Percentiles rank a stretch among this genome's conserved stretches.
Conservation (phyloP, 2,797 vertebrate species). For the Odontamblyopus lacepedii region DNA sequence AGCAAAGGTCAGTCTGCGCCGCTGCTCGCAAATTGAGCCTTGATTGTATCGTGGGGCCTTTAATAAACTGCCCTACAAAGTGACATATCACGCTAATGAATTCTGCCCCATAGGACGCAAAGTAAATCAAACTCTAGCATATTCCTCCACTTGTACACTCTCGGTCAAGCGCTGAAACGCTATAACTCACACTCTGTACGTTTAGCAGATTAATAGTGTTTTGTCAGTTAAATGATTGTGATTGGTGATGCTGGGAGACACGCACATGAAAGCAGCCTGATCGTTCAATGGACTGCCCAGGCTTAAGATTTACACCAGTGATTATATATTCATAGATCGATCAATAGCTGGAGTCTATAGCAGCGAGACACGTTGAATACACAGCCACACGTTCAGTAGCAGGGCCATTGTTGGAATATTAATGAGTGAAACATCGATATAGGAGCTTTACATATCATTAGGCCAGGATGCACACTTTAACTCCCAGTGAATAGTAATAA, state of each 20-base stretch:
- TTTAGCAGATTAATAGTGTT: conserved; percentile 3
- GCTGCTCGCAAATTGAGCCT: conserved; percentile 9
- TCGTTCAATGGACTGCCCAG: conserved; percentile 46
- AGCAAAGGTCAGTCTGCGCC: neutral
- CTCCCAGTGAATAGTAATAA: conserved; percentile 73
- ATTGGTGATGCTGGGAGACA: conserved; percentile 29
- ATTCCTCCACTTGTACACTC: neutral
- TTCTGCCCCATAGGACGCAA: conserved; percentile 2
- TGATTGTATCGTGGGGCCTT: conserved; percentile 13
- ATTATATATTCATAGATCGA: conserved; percentile 80
- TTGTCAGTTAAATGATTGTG: conserved; percentile 31
- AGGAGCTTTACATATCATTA: conserved; percentile 76
- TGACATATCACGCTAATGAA: conserved; percentile 10
- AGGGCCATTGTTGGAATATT: conserved; percentile 45
- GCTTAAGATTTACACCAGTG: conserved; percentile 66
- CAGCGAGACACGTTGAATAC: conserved; percentile 47
- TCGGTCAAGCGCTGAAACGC: neutral
- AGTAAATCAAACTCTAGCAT: conserved; percentile 16
- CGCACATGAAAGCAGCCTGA: conserved; percentile 19
- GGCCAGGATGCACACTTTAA: conserved; percentile 69
- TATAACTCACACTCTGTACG: conserved; percentile 2
- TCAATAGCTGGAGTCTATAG: conserved; percentile 66
- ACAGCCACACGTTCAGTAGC: conserved; percentile 39
- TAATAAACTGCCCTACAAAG: conserved; percentile 11
- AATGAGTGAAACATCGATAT: conserved; percentile 61